Conservation (phyloP, 1,140 invertebrate species). For the Drosophila burlai region DNA sequence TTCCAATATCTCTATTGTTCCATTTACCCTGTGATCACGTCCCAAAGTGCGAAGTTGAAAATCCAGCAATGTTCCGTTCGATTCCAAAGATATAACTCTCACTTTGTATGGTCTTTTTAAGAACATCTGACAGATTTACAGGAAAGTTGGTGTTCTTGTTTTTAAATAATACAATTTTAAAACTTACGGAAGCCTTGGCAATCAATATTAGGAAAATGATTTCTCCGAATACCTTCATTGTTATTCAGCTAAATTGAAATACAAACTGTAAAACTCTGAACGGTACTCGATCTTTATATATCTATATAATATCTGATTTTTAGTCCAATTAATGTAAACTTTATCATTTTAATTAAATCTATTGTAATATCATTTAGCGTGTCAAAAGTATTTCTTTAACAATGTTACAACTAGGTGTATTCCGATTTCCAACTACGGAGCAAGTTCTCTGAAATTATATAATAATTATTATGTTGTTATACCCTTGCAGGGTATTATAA, state of each 20-base stretch:
- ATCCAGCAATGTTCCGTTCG: background rate
- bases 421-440: background rate
- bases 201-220: background rate
- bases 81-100: background rate
- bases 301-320: background rate
- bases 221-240: background rate
- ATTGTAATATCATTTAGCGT: background rate
- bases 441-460: background rate
- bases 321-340: background rate
- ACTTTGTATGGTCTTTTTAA: background rate
- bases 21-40: background rate
- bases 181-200: background rate
- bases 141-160: background rate
- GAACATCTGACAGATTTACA: background rate
- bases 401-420: background rate
- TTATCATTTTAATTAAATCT: background rate
- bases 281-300: background rate
- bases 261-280: background rate
- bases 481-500: too few species aligned
- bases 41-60: background rate
- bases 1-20: background rate
- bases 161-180: background rate
- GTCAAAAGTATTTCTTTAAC: background rate
- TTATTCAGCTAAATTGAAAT: background rate
- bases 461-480: background rate